A percentile compares a stretch with the other conserved stretches of the same genome.
These are phyloP conservation scores for Mionectes olivaceus DNA, from an alignment of 2,797 vertebrate species.

Conservation along the genomic window DNA sequence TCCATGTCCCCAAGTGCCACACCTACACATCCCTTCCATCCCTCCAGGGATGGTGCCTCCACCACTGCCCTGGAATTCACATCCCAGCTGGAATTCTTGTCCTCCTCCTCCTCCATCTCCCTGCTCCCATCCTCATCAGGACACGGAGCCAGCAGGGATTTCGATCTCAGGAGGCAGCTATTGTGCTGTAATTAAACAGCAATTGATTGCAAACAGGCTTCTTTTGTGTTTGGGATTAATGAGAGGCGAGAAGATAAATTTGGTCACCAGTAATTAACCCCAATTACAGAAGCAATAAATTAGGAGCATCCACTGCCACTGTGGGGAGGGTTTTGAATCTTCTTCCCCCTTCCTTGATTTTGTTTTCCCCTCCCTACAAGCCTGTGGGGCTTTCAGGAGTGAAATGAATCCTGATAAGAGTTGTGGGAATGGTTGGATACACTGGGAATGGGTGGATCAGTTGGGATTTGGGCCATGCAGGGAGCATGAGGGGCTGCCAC, in stretches of 20 bases:
- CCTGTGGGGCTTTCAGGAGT: not conserved
- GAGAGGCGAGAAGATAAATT: constrained; percentile 67
- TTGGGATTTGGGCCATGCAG: not conserved
- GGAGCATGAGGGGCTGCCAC: not conserved
- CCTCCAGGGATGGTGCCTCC: accelerated
- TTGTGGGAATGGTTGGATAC: no score
- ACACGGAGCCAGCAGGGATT: constrained; percentile 28
- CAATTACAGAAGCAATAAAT: constrained; percentile 74
- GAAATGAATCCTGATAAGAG: not conserved
- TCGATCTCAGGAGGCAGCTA: constrained; percentile 52
- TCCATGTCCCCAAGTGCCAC: accelerated
- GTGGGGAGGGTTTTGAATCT: not conserved
- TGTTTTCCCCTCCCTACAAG: not conserved
- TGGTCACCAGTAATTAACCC: constrained; percentile 75
- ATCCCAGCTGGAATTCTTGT: not conserved
- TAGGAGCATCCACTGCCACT: not conserved
- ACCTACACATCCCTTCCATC: accelerated
- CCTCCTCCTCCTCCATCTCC: not conserved
- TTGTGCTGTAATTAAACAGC: constrained; percentile 72
- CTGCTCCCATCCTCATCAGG: not conserved
- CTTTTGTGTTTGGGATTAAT: constrained; percentile 74
- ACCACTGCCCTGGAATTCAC: no score
- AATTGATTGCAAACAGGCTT: constrained; percentile 73
- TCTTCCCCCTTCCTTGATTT: not conserved
- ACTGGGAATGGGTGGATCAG: not conserved